Percentiles rank a stretch among this genome's conserved stretches.
These are phyloP conservation scores for Cardiocondyla obscurior DNA, from an alignment of 1,140 invertebrate species.

Conservation along the genomic window DNA sequence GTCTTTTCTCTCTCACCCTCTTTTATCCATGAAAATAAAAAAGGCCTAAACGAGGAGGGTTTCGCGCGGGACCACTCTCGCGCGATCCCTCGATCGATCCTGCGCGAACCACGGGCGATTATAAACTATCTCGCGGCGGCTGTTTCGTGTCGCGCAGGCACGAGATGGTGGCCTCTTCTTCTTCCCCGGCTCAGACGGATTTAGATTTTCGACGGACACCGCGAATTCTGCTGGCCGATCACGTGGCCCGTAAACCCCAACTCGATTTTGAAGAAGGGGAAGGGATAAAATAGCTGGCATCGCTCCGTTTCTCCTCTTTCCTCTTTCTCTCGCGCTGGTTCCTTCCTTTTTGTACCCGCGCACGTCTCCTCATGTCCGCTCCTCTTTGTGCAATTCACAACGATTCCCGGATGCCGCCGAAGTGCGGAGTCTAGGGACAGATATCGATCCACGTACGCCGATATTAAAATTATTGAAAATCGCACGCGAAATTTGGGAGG, in stretches of 20 bases:
- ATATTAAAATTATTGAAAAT: not conserved
- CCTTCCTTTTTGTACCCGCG: not conserved
- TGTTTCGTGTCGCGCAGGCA: constrained; percentile 65
- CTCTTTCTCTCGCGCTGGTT: not conserved
- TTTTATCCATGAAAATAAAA: not conserved
- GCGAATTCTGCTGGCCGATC: constrained; percentile 77
- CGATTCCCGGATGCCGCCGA: not conserved
- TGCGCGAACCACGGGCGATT: constrained; percentile 75
- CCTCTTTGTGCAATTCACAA: not conserved
- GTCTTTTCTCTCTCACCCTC: not conserved
- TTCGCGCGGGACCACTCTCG: constrained; percentile 36
- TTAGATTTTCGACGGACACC: constrained; percentile 82
- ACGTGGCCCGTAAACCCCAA: constrained; percentile 69
- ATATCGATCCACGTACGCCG: not conserved
- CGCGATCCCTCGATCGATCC: constrained; percentile 59
- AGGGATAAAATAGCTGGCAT: constrained; percentile 17
- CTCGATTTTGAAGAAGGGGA: no score
- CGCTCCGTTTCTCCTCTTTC: not conserved
- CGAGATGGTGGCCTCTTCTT: constrained; percentile 72
- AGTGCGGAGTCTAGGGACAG: not conserved
- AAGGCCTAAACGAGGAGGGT: not conserved
- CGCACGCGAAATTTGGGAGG: not conserved
- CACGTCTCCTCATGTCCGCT: not conserved
- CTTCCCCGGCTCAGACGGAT: constrained; percentile 78
- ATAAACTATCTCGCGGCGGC: constrained; percentile 77